Conservation (phyloP, 1,140 invertebrate species). For the Cylas formicarius region DNA sequence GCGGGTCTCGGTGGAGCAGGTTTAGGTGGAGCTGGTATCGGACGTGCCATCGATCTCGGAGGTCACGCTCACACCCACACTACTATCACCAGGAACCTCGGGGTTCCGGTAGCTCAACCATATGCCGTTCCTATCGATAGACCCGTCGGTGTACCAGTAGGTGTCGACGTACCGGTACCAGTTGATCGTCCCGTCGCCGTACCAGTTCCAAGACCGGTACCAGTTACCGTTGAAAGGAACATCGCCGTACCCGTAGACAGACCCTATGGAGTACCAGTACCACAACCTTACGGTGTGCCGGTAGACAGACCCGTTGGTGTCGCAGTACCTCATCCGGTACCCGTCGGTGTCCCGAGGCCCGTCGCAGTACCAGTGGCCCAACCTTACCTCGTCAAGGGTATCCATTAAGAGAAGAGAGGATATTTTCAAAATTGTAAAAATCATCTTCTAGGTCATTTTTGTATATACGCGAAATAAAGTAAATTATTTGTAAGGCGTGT, state of each 20-base stretch:
- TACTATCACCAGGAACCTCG: conserved; percentile 32
- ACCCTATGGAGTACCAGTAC: conserved; percentile 34
- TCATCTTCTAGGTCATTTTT: no score
- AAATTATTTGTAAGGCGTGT: no score
- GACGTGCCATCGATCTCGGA: conserved; percentile 20
- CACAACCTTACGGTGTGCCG: conserved; percentile 37
- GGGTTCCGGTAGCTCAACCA: conserved; percentile 29
- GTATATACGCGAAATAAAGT: no score
- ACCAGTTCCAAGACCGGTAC: conserved; percentile 43
- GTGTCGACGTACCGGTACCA: conserved; percentile 22
- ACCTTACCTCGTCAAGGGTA: conserved; percentile 26
- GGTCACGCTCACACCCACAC: conserved; percentile 32
- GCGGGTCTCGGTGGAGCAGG: not conserved
- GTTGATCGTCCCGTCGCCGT: conserved; percentile 26
- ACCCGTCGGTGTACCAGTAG: conserved; percentile 26
- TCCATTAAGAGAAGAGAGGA: no score
- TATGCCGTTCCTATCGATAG: conserved; percentile 31
- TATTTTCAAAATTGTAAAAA: no score
- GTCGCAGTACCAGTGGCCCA: conserved; percentile 31
- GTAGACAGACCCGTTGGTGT: conserved; percentile 41
- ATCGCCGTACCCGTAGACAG: conserved; percentile 24
- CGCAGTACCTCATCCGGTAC: conserved; percentile 21
- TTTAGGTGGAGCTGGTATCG: conserved; percentile 11
- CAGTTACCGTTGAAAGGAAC: conserved; percentile 30
- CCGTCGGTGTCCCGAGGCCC: conserved; percentile 27